Percentiles rank a stretch among this genome's conserved stretches.
These are phyloP conservation scores for Mechanitis mazaeus DNA, from an alignment of 2,888 invertebrate species.

Conservation along the genomic window DNA sequence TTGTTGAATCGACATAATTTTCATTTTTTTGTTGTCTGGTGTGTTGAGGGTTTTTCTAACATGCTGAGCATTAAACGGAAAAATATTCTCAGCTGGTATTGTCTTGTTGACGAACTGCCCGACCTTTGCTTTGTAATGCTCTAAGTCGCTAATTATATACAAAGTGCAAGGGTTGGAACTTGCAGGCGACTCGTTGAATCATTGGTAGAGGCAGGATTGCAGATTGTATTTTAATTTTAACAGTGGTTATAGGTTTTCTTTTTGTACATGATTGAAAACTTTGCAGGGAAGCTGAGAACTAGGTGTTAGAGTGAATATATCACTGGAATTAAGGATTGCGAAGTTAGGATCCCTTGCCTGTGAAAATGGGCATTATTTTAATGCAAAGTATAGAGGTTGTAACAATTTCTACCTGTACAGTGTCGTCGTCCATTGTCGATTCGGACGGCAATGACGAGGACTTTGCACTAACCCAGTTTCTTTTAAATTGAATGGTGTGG, in stretches of 20 bases:
- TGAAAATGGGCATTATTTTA: conserved; percentile 92
- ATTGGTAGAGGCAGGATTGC: conserved; percentile 53
- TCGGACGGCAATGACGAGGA: conserved; percentile 53
- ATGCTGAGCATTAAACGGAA: conserved; percentile 77
- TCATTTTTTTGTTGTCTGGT: conserved; percentile 47
- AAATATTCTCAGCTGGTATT: conserved; percentile 70
- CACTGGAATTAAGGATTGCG: conserved; percentile 70
- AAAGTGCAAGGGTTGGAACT: conserved; percentile 68
- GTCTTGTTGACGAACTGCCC: conserved; percentile 74
- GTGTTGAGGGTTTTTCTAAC: conserved; percentile 59
- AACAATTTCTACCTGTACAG: conserved; percentile 74
- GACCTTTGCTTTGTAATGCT: conserved; percentile 72
- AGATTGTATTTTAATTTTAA: conserved; percentile 48
- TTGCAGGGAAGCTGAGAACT: conserved; percentile 76
- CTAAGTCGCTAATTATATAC: conserved; percentile 45
- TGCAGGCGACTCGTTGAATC: conserved; percentile 40
- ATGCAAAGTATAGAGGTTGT: conserved; percentile 95
- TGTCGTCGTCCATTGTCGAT: conserved; percentile 57
- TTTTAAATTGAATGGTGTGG: conserved; percentile 76
- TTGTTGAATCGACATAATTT: conserved; percentile 44
- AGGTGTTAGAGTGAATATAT: conserved; percentile 67
- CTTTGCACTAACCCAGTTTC: conserved; percentile 70
- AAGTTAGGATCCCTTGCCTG: conserved; percentile 77
- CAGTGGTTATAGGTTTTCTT: conserved; percentile 68
- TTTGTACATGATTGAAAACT: conserved; percentile 71